phyloP scores from a whole-genome alignment of 1,140 invertebrate genomes.

The Lanistes nyassanus region DNA sequence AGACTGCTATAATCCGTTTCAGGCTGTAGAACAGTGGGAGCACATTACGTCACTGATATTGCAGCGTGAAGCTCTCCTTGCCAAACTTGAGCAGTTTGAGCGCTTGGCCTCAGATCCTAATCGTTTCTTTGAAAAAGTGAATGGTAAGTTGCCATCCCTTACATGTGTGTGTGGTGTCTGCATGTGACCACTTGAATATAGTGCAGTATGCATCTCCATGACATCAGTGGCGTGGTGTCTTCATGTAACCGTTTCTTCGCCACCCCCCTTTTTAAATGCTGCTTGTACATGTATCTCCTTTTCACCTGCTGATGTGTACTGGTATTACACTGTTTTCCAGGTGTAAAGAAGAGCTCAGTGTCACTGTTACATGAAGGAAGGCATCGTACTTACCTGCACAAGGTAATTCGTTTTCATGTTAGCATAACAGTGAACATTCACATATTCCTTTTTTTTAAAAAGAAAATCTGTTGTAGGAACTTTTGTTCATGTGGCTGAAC shows the following conservation, averaged over 20 bases:
- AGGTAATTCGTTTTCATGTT: slow-evolving; percentile 37
- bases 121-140: slow-evolving; percentile 65
- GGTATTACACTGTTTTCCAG: slow-evolving; percentile 33
- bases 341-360: slow-evolving; percentile 60
- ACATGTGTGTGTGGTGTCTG: no score
- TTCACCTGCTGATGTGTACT: no score
- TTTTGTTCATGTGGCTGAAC: no score
- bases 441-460: no score
- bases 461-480: no score
- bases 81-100: slow-evolving; percentile 66
- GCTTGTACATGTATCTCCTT: no score
- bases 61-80: slow-evolving; percentile 58
- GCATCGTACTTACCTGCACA: slow-evolving; percentile 57
- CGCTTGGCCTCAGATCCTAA: slow-evolving; percentile 65
- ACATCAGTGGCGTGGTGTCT: background rate
- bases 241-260: background rate
- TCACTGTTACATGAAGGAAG: slow-evolving; percentile 61
- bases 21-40: slow-evolving; percentile 66
- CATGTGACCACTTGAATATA: background rate
- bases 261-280: background rate
- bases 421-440: no score
- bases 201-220: background rate
- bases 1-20: no score
- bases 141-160: background rate
- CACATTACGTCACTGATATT: slow-evolving; percentile 55